Percentiles rank a stretch among this genome's conserved stretches.
Conservation (phyloP, 2,113 vertebrate genomes). For the Circaetus gallicus region DNA sequence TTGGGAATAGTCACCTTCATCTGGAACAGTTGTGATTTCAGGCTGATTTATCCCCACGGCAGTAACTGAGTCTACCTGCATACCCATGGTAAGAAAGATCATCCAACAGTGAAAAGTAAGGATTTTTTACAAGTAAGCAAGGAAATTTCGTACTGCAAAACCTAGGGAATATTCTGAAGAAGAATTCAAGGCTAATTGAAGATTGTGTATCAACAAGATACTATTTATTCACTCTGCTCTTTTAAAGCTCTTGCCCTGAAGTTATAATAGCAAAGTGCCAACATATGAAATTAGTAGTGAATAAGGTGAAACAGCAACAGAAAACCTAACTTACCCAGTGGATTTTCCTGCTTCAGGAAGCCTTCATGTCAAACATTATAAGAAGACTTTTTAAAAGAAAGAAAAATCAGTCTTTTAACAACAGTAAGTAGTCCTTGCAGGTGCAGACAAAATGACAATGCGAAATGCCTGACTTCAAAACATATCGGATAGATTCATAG, state of each 20-base stretch:
- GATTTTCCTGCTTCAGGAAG: not conserved
- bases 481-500: not conserved
- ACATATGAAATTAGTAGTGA: not conserved
- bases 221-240: not conserved
- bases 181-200: not conserved
- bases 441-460: not conserved
- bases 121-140: not conserved
- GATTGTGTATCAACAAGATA: fast-evolving
- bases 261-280: not conserved
- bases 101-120: not conserved
- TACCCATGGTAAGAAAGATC: not conserved
- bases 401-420: not conserved
- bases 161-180: not conserved
- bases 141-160: not conserved
- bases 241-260: not conserved
- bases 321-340: not conserved
- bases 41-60: not conserved
- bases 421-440: not conserved
- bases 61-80: not conserved
- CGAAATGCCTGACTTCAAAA: not conserved
- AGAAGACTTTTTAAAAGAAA: not conserved
- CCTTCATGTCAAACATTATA: not conserved
- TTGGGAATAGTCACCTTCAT: not conserved
- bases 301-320: not conserved
- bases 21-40: not conserved